Evolutionary conservation across 1,140 invertebrate species (phyloP).

Genomic region (Lordiphosa clarofinis): DNA sequence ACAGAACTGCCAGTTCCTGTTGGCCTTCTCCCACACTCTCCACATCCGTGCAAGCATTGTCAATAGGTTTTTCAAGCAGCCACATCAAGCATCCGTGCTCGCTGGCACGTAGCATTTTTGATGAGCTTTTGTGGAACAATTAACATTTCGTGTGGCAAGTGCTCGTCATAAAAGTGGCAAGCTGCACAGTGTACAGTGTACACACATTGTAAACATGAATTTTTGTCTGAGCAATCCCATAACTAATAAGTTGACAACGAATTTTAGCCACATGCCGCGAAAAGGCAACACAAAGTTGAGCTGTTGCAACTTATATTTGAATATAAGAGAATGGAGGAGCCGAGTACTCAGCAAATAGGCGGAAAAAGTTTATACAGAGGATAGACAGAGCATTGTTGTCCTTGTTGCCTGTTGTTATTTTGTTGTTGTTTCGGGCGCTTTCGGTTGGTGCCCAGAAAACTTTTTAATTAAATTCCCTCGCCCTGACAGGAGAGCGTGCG

Average conservation of each 20-base stretch:
- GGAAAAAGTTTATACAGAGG: slow-evolving; percentile 22
- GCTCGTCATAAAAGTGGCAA: slow-evolving; percentile 2
- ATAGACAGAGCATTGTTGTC: slow-evolving; percentile 22
- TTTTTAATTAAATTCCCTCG: slow-evolving; percentile 69
- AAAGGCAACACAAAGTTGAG: slow-evolving; percentile 19
- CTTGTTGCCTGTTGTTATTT: slow-evolving; percentile 13
- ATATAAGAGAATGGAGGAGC: neutral
- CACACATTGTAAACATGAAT: neutral
- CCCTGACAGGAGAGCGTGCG: slow-evolving; percentile 30
- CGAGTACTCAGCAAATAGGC: slow-evolving; percentile 34
- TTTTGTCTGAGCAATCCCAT: neutral
- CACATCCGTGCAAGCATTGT: neutral
- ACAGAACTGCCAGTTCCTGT: neutral
- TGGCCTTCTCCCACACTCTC: neutral
- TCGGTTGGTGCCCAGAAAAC: slow-evolving; percentile 42
- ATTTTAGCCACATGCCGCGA: neutral
- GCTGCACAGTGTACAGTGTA: too few relatives aligned
- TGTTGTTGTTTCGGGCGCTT: slow-evolving; percentile 14
- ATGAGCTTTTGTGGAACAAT: slow-evolving; percentile 3
- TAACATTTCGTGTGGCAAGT: slow-evolving; percentile 3
- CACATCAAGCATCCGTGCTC: neutral
- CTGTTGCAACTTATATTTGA: slow-evolving; percentile 6
- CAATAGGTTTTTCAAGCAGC: too few relatives aligned
- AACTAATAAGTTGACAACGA: slow-evolving; percentile 2
- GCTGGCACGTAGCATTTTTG: slow-evolving; percentile 6